Percentiles rank a stretch among this genome's conserved stretches.
Conservation (phyloP, 2,888 invertebrate genomes). For the Hedychridium roseum region DNA sequence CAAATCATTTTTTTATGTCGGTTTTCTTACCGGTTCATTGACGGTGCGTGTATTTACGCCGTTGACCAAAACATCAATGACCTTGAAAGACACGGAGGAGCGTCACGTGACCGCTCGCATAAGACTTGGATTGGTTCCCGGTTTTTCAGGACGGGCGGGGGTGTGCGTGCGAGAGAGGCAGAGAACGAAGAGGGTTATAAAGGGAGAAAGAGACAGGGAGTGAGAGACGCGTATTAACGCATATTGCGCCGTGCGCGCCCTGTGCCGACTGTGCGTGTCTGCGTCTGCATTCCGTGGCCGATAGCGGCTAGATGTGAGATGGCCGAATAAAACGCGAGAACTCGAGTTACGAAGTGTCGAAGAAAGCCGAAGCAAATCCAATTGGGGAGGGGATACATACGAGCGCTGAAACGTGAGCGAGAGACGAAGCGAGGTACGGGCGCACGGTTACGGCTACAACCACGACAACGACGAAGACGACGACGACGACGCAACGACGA, state of each 20-base stretch:
- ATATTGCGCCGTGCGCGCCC: conserved; percentile 41
- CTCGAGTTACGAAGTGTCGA: no score
- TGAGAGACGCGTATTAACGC: conserved; percentile 34
- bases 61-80: conserved; percentile 60
- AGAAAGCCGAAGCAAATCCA: no score
- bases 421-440: conserved; percentile 11
- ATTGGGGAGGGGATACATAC: conserved; percentile 5
- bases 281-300: conserved; percentile 30
- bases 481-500: conserved; percentile 1
- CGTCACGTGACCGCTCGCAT: conserved; percentile 47
- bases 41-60: conserved; percentile 46
- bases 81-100: conserved; percentile 51
- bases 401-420: conserved; percentile 6
- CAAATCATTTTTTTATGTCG: no score
- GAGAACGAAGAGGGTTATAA: no score
- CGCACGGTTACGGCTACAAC: conserved; percentile 11
- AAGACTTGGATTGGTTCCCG: conserved; percentile 13
- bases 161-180: no score
- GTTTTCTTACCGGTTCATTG: no score
- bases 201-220: conserved; percentile 29
- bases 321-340: no score
- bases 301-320: conserved; percentile 26
- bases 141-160: no score
- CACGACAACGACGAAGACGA: conserved; percentile 16
- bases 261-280: conserved; percentile 27